These are phyloP conservation scores for Chelonia mydas DNA, from an alignment of 2,797 vertebrate species.

Conservation along the genomic window DNA sequence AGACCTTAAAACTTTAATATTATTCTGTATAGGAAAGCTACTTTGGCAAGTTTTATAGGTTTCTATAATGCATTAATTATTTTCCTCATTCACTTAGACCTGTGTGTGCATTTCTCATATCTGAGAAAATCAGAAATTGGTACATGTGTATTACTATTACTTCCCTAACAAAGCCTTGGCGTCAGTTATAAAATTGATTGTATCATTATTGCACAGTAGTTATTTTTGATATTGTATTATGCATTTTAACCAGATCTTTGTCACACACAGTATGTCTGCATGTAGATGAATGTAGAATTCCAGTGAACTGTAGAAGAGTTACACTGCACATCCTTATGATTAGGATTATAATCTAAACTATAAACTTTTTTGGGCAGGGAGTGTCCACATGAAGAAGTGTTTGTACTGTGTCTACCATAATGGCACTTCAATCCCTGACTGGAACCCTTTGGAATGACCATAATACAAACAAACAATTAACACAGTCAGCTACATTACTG, in stretches of 20 bases:
- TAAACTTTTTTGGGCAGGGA: neutral
- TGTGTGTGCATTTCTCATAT: neutral
- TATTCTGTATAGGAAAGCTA: neutral
- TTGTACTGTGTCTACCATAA: rapidly evolving
- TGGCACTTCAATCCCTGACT: neutral
- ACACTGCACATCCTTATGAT: neutral
- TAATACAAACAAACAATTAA: neutral
- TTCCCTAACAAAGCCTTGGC: neutral
- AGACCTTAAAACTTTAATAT: neutral
- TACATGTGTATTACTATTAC: neutral
- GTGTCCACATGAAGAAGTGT: neutral
- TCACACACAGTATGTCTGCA: rapidly evolving
- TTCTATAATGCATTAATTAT: neutral
- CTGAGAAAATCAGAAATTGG: neutral
- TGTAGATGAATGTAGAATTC: neutral
- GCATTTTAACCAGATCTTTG: neutral
- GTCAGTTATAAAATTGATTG: neutral
- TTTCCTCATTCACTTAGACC: neutral
- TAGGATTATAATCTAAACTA: neutral
- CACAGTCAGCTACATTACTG: neutral
- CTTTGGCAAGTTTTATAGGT: neutral
- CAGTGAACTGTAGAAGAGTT: neutral
- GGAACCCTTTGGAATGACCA: neutral
- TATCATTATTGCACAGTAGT: rapidly evolving
- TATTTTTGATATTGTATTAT: rapidly evolving